phyloP scores from a whole-genome alignment of 2,888 invertebrate species.

The Caenorhabditis imperialis region DNA sequence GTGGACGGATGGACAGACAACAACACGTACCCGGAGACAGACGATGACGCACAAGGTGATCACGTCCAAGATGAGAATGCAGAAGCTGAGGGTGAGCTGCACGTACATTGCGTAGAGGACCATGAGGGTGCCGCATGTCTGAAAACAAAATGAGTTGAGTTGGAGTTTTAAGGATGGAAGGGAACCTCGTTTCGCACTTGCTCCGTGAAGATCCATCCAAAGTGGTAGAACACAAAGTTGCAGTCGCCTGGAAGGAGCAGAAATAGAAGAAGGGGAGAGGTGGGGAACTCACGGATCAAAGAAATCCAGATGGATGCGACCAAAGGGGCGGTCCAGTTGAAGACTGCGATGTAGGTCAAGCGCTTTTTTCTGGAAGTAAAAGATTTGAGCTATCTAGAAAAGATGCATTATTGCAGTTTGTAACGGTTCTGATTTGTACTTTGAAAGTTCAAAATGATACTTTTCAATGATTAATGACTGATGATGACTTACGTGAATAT shows the following conservation, averaged over 20 bases:
- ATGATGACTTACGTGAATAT: slow-evolving; percentile 24
- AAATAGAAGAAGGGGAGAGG: neutral
- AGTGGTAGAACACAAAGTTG: slow-evolving; percentile 16
- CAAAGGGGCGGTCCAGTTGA: slow-evolving; percentile 4
- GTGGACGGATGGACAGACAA: neutral
- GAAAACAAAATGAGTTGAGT: too few relatives aligned
- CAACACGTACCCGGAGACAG: slow-evolving; percentile 10
- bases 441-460: neutral
- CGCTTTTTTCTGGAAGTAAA: too few relatives aligned
- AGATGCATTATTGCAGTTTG: too few relatives aligned
- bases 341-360: neutral
- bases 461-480: too few relatives aligned
- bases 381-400: too few relatives aligned
- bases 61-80: slow-evolving; percentile 12
- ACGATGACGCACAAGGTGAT: slow-evolving; percentile 11
- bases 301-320: neutral
- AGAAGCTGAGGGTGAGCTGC: neutral
- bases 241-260: slow-evolving; percentile 11
- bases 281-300: neutral
- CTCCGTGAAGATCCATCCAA: slow-evolving; percentile 25
- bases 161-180: too few relatives aligned
- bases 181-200: neutral
- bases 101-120: slow-evolving; percentile 1
- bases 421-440: neutral
- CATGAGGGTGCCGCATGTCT: neutral